Evolutionary conservation across 1,140 invertebrate species (phyloP), one percentile per base, ranked within the genome.

Genomic region (Cydia pomonella): DNA sequence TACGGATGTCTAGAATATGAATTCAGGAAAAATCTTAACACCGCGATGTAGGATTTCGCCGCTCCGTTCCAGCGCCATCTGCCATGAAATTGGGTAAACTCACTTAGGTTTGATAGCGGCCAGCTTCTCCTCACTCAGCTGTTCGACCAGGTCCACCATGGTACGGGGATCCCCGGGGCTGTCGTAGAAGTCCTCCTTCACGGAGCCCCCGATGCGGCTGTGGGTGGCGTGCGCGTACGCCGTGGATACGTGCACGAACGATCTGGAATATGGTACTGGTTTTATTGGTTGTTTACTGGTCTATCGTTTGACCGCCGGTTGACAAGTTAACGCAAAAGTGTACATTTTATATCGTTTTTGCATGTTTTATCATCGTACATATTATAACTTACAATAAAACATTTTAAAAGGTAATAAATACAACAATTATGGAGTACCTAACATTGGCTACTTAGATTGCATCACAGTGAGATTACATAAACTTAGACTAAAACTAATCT

Each of bases 181-280:
- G 10, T 76, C 75, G 12, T 80, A 77, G 62, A 82, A 72, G 33
- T 77, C 38, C 50, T 79, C 33, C 13, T 16, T 4, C 4, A 82
- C 72, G 10, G 76, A 59, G 0, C 29, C 44, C 1, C 44, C 38
- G 7, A 79, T 72, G 10, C 73, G 66, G 9, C 44, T 44, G 16
- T 18, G 12, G 13, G 77, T 80, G 0, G 77, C 72, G 16, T 80
- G 73, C 21, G 59, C n/a, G 33, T 73, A 82, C 9, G 79, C 81
- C 2, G 81, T 82, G 0, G 81, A 82, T 1, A 80, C 59, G 75
- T 82, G 74, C 23, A 73, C 66, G 23, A 81, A 77, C 0, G 69
- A 66, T 64, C 79, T 80, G 76, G 38, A 66, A 64, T 16, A 44
- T 9, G 7, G 9, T 10, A 38, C 33, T 38, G 33, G 27, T 2